Evolutionary conservation across 2,888 invertebrate species (phyloP), one percentile per base, ranked within the genome.

Genomic region (Dasysyrphus tricinctus): DNA sequence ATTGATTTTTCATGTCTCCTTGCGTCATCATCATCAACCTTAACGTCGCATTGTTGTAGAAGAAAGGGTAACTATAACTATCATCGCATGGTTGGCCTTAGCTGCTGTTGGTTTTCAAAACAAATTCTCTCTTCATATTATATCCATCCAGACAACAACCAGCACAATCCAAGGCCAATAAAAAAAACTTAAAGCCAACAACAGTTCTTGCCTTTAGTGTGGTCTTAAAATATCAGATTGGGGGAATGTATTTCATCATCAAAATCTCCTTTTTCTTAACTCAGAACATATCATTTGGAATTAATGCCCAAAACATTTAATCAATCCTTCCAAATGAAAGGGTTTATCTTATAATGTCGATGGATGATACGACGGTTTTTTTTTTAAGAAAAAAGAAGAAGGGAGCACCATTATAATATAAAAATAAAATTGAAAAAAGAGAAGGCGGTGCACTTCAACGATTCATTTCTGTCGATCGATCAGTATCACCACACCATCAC

Each of bases 1-100:
- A 85, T 80, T 85, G 85, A 81, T 63, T 85, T 85, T 85, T 81
- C 85, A 80, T 85, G 85, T 85, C 85, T 81, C 61, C 47, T 69
- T 39, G 47, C 73, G 34, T 65, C 75, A 72, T 76, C 75, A 32
- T 75, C 75, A 69, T 61, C 69, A 63, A 19, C 63, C 14, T 42
- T 54, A 34, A 32, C 39, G 7, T 63, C 51, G n/a, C n/a, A 39
- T 54, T 24, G 37, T 51, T 51, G 16, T 61, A 4, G 56, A 29
- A 44, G 24, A 19, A 54, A 49, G 37, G 49, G 34, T 56, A 47
- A 32, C 49, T 24, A 11, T 24, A 19, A 24, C 24, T 12, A 16
- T 44, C 47, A 32, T 65, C 24, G 24, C 65, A 37, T 37, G 54
- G 47, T 19, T 24, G 3, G 3, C 24, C 3, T 32, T 5, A 34